phyloP scores from a whole-genome alignment of 2,888 invertebrate species.

The Galerucella nymphaeae region DNA sequence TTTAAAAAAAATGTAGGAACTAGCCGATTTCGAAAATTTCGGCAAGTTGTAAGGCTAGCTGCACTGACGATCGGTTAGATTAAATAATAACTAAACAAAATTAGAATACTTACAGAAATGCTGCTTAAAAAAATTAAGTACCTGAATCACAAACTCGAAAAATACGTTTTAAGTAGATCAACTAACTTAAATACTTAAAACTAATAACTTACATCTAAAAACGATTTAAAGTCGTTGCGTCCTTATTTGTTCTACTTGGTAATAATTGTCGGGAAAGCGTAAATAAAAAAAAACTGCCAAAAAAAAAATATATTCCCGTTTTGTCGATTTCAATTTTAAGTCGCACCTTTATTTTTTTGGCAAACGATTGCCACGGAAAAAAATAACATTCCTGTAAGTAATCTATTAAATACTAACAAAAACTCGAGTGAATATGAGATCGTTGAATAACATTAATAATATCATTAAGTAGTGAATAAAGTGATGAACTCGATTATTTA shows the following conservation, averaged over 20 bases:
- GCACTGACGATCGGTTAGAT: conserved; percentile 46
- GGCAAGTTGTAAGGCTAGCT: conserved; percentile 58
- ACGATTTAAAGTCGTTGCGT: conserved; percentile 28
- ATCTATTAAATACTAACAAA: conserved; percentile 31
- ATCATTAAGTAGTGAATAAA: conserved; percentile 48
- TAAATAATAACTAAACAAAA: conserved; percentile 41
- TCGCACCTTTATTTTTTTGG: not conserved
- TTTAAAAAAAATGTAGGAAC: conserved; percentile 33
- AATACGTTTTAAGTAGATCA: not conserved
- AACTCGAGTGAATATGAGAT: conserved; percentile 52
- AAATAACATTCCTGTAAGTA: conserved; percentile 39
- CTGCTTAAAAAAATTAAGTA: conserved; percentile 24
- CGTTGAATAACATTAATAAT: conserved; percentile 49
- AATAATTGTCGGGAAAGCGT: not conserved
- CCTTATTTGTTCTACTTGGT: not conserved
- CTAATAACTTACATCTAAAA: conserved; percentile 6
- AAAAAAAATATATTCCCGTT: not conserved
- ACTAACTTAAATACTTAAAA: not conserved
- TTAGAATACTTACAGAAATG: conserved; percentile 45
- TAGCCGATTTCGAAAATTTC: conserved; percentile 44
- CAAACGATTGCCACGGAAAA: not conserved
- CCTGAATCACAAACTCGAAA: conserved; percentile 7
- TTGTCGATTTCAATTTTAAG: not conserved
- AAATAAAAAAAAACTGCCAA: not conserved
- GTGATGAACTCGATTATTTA: conserved; percentile 42